A percentile compares a stretch with the other conserved stretches of the same genome.
Conservation (phyloP, 2,888 invertebrate genomes). For the Litoditis marina region DNA sequence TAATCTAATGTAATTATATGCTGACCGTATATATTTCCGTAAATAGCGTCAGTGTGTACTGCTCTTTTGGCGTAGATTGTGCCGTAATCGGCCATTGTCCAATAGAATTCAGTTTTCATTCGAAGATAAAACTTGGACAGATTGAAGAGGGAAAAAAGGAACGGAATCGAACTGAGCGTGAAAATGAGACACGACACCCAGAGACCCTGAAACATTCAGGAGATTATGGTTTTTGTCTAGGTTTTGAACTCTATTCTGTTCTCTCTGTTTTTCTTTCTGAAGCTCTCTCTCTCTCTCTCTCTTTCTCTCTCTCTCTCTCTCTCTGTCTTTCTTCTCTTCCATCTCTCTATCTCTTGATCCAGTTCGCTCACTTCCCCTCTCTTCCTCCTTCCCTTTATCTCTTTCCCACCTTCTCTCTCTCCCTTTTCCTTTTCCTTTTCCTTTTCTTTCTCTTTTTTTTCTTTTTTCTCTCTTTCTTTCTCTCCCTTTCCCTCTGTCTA, state of each 20-base stretch:
- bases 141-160: constrained; percentile 35
- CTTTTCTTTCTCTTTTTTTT: not conserved
- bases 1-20: not conserved
- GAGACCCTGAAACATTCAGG: constrained; percentile 18
- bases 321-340: no score
- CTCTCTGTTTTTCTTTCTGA: not conserved
- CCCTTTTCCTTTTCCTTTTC: no score
- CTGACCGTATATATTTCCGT: constrained; percentile 19
- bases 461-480: no score
- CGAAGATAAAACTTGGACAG: constrained; percentile 38
- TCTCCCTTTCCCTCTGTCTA: not conserved
- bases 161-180: constrained; percentile 24
- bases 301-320: no score
- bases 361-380: no score
- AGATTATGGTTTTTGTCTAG: not conserved
- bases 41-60: constrained; percentile 7
- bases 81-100: constrained; percentile 38
- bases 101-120: constrained; percentile 43
- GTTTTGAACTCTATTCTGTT: not conserved
- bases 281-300: no score
- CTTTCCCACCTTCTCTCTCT: no score
- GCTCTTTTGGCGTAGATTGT: constrained; percentile 16
- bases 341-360: constrained; percentile 9
- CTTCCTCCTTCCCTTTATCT: no score
- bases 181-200: constrained; percentile 29